Evolutionary conservation across 2,797 vertebrate genomes (phyloP).

Genomic region (Gambusia yucatana): DNA sequence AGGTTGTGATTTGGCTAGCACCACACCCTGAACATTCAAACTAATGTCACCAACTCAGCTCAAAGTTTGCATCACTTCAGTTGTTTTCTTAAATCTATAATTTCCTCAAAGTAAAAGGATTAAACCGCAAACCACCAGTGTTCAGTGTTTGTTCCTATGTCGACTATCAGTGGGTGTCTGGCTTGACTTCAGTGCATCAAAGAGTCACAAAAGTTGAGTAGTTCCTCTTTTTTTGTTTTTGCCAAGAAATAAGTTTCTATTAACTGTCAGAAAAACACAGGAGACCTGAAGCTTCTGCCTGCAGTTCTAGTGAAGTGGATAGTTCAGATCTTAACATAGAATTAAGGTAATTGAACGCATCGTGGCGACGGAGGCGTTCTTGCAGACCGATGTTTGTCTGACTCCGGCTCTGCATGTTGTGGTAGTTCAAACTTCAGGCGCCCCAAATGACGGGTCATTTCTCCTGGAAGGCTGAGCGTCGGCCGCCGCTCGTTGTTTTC

Average conservation of each 20-base stretch:
- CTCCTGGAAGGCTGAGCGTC: constrained; percentile 54
- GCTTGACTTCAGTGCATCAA: neutral
- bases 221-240: neutral
- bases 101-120: neutral
- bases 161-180: neutral
- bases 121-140: neutral
- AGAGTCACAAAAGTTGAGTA: neutral
- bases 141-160: neutral
- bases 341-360: constrained; percentile 76
- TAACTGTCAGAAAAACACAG: constrained; percentile 10
- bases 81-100: neutral
- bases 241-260: constrained; percentile 8
- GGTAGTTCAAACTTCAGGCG: constrained; percentile 67
- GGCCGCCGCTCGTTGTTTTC: constrained; percentile 62
- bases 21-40: neutral
- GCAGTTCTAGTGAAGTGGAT: constrained; percentile 62
- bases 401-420: constrained; percentile 56
- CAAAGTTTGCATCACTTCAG: neutral
- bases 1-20: neutral
- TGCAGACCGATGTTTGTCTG: constrained; percentile 75
- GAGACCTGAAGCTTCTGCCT: constrained; percentile 34
- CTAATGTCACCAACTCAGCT: neutral
- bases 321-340: constrained; percentile 66
- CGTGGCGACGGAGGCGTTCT: constrained; percentile 58
- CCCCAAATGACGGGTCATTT: constrained; percentile 73